Evolutionary conservation across 2,888 invertebrate species (phyloP).

Genomic region (Ormia ochracea): DNA sequence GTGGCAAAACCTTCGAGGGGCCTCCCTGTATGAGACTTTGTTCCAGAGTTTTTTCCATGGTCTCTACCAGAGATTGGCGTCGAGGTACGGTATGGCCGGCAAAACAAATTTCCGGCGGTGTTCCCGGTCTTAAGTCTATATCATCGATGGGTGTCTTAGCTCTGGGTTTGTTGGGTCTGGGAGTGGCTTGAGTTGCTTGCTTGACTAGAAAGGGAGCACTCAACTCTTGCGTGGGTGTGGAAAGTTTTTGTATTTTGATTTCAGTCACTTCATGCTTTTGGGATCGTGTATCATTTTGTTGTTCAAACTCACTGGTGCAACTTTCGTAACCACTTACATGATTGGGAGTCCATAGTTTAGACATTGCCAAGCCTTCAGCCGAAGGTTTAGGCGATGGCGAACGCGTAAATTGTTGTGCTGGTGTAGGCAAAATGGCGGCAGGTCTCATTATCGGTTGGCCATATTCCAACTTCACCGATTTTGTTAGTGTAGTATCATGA

Average conservation of each 20-base stretch:
- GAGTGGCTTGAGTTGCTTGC: slow-evolving; percentile 71
- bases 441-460: slow-evolving; percentile 76
- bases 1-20: slow-evolving; percentile 79
- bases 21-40: slow-evolving; percentile 77
- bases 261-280: slow-evolving; percentile 67
- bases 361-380: slow-evolving; percentile 82
- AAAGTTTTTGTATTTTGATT: slow-evolving; percentile 60
- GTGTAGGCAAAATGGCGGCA: slow-evolving; percentile 71
- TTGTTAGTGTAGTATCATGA: slow-evolving; percentile 69
- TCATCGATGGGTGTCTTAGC: slow-evolving; percentile 78
- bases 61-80: slow-evolving; percentile 80
- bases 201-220: slow-evolving; percentile 78
- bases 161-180: slow-evolving; percentile 65
- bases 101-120: slow-evolving; percentile 83
- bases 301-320: slow-evolving; percentile 68
- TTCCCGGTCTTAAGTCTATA: slow-evolving; percentile 81
- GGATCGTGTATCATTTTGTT: slow-evolving; percentile 68
- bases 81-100: slow-evolving; percentile 76
- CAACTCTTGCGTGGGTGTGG: slow-evolving; percentile 73
- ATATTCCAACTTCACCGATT: slow-evolving; percentile 73
- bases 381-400: slow-evolving; percentile 80
- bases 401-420: slow-evolving; percentile 70
- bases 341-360: slow-evolving; percentile 81
- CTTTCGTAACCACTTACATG: slow-evolving; percentile 69
- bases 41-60: slow-evolving; percentile 79